Evolutionary conservation across 2,113 vertebrate species (phyloP).

Genomic region (Gallinago media): DNA sequence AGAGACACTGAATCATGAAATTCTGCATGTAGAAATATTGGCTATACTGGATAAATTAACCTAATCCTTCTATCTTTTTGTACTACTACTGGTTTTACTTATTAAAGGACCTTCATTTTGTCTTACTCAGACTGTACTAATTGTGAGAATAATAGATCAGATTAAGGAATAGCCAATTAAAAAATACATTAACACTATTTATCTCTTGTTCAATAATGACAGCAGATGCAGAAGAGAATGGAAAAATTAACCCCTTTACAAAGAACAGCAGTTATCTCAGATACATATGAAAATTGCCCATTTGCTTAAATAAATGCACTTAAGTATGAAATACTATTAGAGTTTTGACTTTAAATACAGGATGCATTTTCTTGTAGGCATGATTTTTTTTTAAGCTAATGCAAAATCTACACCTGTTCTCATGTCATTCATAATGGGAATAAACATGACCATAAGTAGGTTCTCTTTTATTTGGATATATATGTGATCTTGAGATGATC

Average conservation of each 20-base stretch:
- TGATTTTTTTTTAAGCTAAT: background rate
- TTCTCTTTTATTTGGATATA: background rate
- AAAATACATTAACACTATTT: background rate
- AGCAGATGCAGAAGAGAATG: background rate
- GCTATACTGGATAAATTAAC: background rate
- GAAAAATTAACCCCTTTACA: background rate
- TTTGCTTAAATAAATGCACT: background rate
- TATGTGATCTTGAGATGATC: background rate
- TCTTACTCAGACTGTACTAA: background rate
- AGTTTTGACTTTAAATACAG: background rate
- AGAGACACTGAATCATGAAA: conserved; percentile 30
- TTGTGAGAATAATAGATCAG: background rate
- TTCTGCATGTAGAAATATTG: conserved; percentile 15
- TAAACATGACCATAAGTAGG: background rate
- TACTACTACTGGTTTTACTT: background rate
- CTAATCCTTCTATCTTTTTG: background rate
- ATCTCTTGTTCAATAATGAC: background rate
- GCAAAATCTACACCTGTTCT: background rate
- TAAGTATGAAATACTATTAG: background rate
- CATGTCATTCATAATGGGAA: background rate
- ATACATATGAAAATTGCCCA: background rate
- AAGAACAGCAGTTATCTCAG: background rate
- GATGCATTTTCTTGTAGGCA: background rate
- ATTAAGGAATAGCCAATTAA: background rate
- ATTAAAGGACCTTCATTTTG: background rate